These are phyloP conservation scores for Crotalus helleri DNA, from an alignment of 2,113 vertebrate species.

Conservation along the genomic window DNA sequence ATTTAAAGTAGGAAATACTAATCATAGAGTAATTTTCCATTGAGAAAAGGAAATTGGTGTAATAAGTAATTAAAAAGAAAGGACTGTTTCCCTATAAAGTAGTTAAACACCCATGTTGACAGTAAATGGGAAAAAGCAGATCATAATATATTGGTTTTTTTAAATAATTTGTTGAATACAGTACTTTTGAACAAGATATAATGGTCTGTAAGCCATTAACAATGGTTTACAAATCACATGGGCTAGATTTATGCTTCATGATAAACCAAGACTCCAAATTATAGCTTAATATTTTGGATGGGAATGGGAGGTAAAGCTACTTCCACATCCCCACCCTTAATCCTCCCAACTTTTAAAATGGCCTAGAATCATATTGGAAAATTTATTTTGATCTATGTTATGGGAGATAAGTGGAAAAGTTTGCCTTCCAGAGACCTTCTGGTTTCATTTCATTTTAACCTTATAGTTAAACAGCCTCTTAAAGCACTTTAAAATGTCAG, in stretches of 20 bases:
- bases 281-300: not conserved
- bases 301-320: not conserved
- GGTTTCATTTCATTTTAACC: not conserved
- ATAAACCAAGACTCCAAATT: not conserved
- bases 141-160: not conserved
- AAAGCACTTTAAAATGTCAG: not conserved
- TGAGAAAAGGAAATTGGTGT: not conserved
- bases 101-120: not conserved
- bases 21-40: not conserved
- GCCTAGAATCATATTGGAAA: not conserved
- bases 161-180: not conserved
- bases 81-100: not conserved
- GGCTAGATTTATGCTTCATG: not conserved
- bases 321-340: not conserved
- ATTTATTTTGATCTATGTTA: not conserved
- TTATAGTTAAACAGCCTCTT: not conserved
- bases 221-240: not conserved
- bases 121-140: not conserved
- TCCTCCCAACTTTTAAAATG: not conserved
- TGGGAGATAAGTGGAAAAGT: not conserved
- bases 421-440: not conserved
- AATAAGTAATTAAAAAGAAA: not conserved
- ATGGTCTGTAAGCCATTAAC: not conserved
- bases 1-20: not conserved
- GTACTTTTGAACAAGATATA: not conserved